Evolutionary conservation across 2,888 invertebrate genomes (phyloP).

Genomic region (Zaprionus lineosus): DNA sequence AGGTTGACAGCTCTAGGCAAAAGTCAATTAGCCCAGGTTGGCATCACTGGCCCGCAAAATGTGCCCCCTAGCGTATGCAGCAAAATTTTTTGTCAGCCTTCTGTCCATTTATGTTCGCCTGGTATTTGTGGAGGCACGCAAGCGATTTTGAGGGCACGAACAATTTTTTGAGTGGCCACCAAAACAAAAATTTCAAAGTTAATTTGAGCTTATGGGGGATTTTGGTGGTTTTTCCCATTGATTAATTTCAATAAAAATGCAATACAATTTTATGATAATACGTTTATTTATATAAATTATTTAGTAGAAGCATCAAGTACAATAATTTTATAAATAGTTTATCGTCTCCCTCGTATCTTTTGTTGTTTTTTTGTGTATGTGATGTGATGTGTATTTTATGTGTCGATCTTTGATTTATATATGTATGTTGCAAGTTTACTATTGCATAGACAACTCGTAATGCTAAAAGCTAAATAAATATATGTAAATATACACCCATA

Average conservation of each 20-base stretch:
- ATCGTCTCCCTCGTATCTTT: conserved; percentile 27
- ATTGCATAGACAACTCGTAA: conserved; percentile 30
- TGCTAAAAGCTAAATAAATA: conserved; percentile 56
- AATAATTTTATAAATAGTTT: conserved; percentile 68
- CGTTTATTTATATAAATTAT: conserved; percentile 52
- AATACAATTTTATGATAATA: conserved; percentile 18
- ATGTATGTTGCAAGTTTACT: conserved; percentile 49
- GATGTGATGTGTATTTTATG: background rate
- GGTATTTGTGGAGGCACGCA: conserved; percentile 29
- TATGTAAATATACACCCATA: conserved; percentile 45
- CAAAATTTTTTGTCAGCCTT: background rate
- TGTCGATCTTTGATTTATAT: background rate
- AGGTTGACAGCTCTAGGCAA: no score
- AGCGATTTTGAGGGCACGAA: no score
- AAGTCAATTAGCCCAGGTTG: no score
- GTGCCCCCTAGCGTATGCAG: conserved; percentile 26
- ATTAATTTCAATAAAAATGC: no score
- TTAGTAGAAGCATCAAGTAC: conserved; percentile 74
- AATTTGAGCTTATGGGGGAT: no score
- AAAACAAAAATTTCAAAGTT: no score
- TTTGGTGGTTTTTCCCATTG: no score
- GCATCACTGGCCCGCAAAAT: conserved; percentile 8
- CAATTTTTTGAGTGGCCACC: no score
- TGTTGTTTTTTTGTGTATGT: background rate
- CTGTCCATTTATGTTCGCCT: conserved; percentile 29